Evolutionary conservation across 2,797 vertebrate species (phyloP).

Genomic region (Tokudaia tokunoshimensis): DNA sequence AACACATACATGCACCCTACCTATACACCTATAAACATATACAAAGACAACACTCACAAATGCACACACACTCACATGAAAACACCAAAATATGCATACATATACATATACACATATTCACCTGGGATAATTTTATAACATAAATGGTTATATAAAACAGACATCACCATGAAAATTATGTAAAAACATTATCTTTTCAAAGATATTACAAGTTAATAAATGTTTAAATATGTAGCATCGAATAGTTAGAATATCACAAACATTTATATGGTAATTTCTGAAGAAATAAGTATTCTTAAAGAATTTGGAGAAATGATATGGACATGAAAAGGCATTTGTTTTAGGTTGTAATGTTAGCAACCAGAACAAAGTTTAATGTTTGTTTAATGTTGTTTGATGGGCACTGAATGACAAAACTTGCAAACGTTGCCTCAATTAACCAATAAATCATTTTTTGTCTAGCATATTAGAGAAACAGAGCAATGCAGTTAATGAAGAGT

Average conservation of each 20-base stretch:
- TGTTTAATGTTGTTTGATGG: background rate
- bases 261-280: background rate
- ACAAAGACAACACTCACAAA: background rate
- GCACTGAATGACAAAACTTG: background rate
- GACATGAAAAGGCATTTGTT: background rate
- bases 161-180: background rate
- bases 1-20: background rate
- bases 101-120: background rate
- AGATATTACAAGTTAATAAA: background rate
- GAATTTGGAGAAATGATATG: background rate
- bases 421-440: background rate
- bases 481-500: background rate
- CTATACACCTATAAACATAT: background rate
- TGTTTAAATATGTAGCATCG: background rate
- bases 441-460: background rate
- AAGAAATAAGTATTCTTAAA: background rate
- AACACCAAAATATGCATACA: background rate
- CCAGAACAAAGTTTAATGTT: background rate
- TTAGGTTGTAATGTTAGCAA: background rate
- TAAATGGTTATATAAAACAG: background rate
- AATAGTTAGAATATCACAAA: background rate
- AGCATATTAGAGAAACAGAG: background rate
- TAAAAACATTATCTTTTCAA: background rate
- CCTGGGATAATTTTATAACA: background rate
- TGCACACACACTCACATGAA: background rate